Base-by-base conservation (phyloP, 2,797 vertebrate species). In the Xenopus petersii region DNA sequence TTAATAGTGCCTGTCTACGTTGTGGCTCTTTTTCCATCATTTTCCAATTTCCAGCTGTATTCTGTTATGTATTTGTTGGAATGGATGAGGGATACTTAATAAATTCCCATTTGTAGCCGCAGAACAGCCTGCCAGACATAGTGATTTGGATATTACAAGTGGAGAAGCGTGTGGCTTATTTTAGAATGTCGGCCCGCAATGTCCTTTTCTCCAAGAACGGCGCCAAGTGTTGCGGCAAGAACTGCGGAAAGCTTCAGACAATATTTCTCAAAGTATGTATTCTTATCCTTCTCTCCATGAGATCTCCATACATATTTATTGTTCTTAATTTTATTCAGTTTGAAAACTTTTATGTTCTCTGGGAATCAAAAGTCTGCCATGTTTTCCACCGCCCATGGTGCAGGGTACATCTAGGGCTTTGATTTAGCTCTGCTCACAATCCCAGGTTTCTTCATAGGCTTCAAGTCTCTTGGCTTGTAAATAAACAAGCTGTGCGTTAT, bases 121-220 rank as follows among this genome's bases (percentile, higher is more conserved):
- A 98, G 86, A 98, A 96, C 92, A 97, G 96, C 80, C 88, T 99
- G 51, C 96, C 97, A 0, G 96, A 98, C 81, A 87, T 98, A 0
- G 71, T 98, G 78, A 95, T 99, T 79, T 99, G 97, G 96, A 97
- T 98, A 96, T 89, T 99, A 72, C 95, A 95, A 85, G 95, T 96
- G 0, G 94, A 98, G 85, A 93, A 92, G 47, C 86, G 96, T 0
- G 89, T 97, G 56, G 96, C 96, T 0, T 99, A 93, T 5, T 89
- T 94, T 79, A 92, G 97, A 0, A 87, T 98, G 78, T 96, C 95
- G 0, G 92, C 94, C 0, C 94, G 93, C 4, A 86, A 92, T 0
- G 91, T 99, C 46, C 87, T 98, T 67, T 98, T 93, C 90, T 97
- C 95, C 83, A 88, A 90, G 71, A 86, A 84, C 1, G 66, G 81